Evolutionary conservation across 2,888 invertebrate genomes (phyloP), one percentile per base, ranked within the genome.

Genomic region (Enchytraeus crypticus): DNA sequence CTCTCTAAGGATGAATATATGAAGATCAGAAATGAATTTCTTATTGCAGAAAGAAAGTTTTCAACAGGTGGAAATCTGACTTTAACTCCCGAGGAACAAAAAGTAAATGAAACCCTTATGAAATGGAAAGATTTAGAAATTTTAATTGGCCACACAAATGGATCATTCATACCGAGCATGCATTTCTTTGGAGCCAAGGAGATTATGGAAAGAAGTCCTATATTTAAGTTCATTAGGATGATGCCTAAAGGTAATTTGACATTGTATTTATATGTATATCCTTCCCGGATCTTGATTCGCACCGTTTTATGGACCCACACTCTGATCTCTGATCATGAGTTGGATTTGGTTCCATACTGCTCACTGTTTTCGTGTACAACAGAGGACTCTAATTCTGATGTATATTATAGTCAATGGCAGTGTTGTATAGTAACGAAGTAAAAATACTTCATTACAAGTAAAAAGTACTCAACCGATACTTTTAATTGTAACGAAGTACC

Each of bases 201-300:
- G 26, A 14, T 65, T 23, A 67, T 71, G 11, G 71, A 71, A 8
- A 53, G 69, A 38, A 71, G 72, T 59, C 53, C 30, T 4, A 66
- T 73, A 1, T 73, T 72, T 59, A 61, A 71, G 57, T 61, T 72
- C 27, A 66, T 73, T 18, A 57, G 64, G 54, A 64, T 62, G 51
- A 72, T 73, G 71, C 73, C 73, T 1, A 73, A 73, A 70, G 73
- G 73, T 73, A 51, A 47, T 51, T 32, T 21, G 47, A 30, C 3
- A 26, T 3, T 51, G 14, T 46, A 23, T 23, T 23, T 46, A 23
- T 46, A 2, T 46, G 2, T 18, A 49, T 14, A 14, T 49, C 21
- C 0, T 49, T n/a, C n/a, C n/a, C n/a, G n/a, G n/a, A n/a, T n/a
- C n/a, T n/a, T n/a, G n/a, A n/a, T n/a, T n/a, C n/a, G n/a, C n/a